Evolutionary conservation across 2,113 vertebrate genomes (phyloP), one percentile per base, ranked within the genome.

Genomic region (Empidonax traillii): DNA sequence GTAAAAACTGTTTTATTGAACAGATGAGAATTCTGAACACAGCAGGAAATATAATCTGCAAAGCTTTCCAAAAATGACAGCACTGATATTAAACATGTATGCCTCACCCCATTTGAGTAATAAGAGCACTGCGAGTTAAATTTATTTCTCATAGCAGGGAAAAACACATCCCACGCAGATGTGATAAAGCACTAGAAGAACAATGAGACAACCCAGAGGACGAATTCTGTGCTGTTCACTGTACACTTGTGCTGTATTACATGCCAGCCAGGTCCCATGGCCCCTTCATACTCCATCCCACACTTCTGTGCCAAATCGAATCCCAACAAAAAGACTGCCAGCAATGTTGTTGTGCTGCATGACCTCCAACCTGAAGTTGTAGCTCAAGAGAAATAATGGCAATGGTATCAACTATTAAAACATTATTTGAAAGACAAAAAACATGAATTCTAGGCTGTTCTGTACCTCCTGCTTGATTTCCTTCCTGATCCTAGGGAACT

Each of bases 11-110:
- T 83, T 92, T 83, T 87, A 91, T 9, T 84, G 59, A 94, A 71
- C 5, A 20, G 49, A 94, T 79, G 9, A 91, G 69, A 89, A 73
- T 84, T 69, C 75, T 93, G 78, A 90, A 88, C 67, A 66, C 78
- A 85, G 67, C n/a, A 91, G 87, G 82, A 95, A 96, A 91, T 43
- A 75, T 52, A 85, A 88, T 37, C 43, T 62, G 66, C 71, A 93
- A 37, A 52, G 75, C 79, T 91, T 91, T 90, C 82, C 16, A 77
- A 80, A 96, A 96, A 77, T 77, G 78, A 88, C 20, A 3, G 72
- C 55, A 19, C 78, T 89, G 90, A 31, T 91, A 94, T 74, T 77
- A 96, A 91, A 91, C 80, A 83, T 35, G 78, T 77, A 88, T 94
- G 88, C 68, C 75, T 96, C 87, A 90, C 43, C 51, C 71, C 37